These are phyloP conservation scores for Limosa lapponica DNA, from an alignment of 2,797 vertebrate species.

Conservation along the genomic window DNA sequence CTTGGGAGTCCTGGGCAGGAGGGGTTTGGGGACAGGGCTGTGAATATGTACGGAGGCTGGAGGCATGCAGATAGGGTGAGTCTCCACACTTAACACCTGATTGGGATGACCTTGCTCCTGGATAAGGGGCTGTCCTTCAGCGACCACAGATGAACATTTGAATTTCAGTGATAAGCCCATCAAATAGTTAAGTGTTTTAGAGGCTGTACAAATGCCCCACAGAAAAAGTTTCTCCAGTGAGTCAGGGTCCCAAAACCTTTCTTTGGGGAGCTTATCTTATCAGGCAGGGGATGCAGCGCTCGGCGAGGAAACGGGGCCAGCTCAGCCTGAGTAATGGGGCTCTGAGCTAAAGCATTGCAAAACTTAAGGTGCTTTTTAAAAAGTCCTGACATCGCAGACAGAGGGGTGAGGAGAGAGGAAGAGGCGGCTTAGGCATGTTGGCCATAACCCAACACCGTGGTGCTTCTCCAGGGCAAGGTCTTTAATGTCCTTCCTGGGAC, in stretches of 20 bases:
- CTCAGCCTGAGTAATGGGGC: constrained; percentile 60
- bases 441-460: background rate
- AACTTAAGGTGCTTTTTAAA: constrained; percentile 43
- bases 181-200: constrained; percentile 59
- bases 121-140: constrained; percentile 13
- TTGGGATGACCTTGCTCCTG: constrained; percentile 54
- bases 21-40: background rate
- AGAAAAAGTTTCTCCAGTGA: constrained; percentile 57
- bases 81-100: constrained; percentile 35
- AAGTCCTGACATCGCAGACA: background rate
- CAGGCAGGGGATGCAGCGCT: constrained; percentile 36
- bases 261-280: constrained; percentile 73
- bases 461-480: background rate
- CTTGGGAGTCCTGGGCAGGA: rapidly evolving
- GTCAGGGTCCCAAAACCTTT: constrained; percentile 67
- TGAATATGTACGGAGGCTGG: background rate
- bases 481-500: constrained; percentile 22
- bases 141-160: background rate
- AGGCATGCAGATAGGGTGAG: background rate
- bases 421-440: constrained; percentile 39
- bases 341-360: constrained; percentile 56
- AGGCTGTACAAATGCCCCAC: background rate
- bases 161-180: constrained; percentile 55
- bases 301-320: constrained; percentile 25
- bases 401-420: constrained; percentile 40